Conservation (phyloP, 2,113 vertebrate genomes). For the Phaetusa simplex region DNA sequence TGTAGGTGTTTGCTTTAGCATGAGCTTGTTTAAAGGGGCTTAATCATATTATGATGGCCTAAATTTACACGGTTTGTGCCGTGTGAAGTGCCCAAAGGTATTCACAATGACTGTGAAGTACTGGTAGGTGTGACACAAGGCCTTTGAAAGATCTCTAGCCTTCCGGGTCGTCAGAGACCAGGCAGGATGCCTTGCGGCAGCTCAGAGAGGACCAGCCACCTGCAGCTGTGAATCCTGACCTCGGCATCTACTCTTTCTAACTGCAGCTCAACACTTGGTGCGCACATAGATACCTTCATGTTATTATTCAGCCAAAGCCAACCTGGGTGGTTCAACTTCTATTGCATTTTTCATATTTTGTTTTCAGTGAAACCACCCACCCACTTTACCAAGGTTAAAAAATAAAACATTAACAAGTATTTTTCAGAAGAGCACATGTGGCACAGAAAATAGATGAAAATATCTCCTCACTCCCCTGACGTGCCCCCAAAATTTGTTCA, state of each 20-base stretch:
- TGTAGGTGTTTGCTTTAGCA: accelerated
- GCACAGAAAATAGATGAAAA: neutral
- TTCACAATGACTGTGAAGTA: neutral
- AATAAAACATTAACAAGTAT: neutral
- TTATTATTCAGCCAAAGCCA: neutral
- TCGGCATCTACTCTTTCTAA: neutral
- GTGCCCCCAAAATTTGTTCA: neutral
- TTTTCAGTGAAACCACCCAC: neutral
- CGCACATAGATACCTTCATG: neutral
- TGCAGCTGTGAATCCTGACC: neutral
- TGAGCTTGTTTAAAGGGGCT: neutral
- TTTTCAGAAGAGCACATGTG: neutral
- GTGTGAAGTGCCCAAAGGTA: neutral
- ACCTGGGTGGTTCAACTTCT: neutral
- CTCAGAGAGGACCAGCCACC: neutral
- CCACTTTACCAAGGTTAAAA: neutral
- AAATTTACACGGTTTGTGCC: neutral
- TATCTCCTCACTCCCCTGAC: neutral
- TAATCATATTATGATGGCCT: neutral
- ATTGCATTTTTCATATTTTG: neutral
- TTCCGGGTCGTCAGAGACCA: neutral
- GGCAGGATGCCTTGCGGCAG: neutral
- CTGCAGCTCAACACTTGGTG: neutral
- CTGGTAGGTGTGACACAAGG: neutral
- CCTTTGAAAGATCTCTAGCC: neutral